Conservation (phyloP, 2,113 vertebrate species). For the Mesocricetus auratus region DNA sequence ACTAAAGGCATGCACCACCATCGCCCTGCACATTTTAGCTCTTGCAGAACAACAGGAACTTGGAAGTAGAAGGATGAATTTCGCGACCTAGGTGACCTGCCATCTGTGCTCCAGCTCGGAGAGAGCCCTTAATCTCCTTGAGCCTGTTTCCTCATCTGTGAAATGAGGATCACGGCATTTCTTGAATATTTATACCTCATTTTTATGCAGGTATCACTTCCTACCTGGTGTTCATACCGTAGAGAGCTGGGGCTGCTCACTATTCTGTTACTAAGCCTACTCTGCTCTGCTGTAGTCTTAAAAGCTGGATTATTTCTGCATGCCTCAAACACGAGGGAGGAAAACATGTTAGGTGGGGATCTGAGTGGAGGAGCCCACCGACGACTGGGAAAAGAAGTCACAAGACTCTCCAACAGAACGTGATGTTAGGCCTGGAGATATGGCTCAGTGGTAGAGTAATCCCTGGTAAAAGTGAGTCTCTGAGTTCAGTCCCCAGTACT, state of each 20-base stretch:
- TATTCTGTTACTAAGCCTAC: neutral
- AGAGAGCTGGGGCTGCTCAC: neutral
- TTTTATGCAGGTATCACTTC: neutral
- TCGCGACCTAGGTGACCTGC: neutral
- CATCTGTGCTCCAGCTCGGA: neutral
- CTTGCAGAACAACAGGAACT: neutral
- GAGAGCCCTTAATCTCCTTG: neutral
- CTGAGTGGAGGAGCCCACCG: neutral
- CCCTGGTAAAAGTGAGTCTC: neutral
- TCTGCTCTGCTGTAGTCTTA: neutral
- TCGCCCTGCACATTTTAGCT: neutral
- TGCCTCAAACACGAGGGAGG: neutral
- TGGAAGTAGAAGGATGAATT: neutral
- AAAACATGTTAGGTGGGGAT: neutral
- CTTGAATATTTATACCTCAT: neutral
- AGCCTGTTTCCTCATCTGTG: slow-evolving; percentile 60
- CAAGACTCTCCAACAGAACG: neutral
- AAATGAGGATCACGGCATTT: slow-evolving; percentile 28
- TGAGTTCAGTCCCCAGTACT: neutral
- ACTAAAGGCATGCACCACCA: neutral
- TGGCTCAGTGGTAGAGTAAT: neutral
- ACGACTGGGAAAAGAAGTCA: neutral
- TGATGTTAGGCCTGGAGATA: neutral
- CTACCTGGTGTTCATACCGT: neutral
- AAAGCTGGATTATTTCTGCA: neutral